Percentiles rank a stretch among this genome's conserved stretches.
phyloP scores from a whole-genome alignment of 2,888 invertebrate species.

The Sarcophaga caerulescens region DNA sequence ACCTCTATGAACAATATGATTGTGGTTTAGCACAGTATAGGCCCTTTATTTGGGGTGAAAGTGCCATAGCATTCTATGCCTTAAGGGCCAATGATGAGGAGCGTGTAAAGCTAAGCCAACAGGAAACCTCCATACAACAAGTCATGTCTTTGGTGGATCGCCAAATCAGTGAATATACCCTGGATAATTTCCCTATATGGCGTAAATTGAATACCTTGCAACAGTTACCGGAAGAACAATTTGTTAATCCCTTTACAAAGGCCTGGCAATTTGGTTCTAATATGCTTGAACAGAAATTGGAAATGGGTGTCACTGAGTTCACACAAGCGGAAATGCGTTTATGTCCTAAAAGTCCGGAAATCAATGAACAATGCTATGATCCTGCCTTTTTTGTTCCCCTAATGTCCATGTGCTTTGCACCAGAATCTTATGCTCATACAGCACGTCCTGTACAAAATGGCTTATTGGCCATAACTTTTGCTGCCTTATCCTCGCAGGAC shows the following conservation, averaged over 20 bases:
- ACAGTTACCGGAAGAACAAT: constrained; percentile 76
- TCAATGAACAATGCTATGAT: constrained; percentile 86
- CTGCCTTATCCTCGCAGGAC: constrained; percentile 87
- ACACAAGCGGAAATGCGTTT: constrained; percentile 73
- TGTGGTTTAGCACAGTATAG: constrained; percentile 86
- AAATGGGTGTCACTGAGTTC: constrained; percentile 72
- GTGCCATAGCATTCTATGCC: constrained; percentile 90
- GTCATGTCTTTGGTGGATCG: constrained; percentile 87
- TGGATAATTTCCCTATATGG: constrained; percentile 87
- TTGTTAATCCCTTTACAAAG: constrained; percentile 72
- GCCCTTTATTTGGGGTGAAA: constrained; percentile 92
- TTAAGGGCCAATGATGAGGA: constrained; percentile 82
- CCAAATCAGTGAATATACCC: constrained; percentile 85
- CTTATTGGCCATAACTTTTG: constrained; percentile 86
- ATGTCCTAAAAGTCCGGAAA: constrained; percentile 76
- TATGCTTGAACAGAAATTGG: constrained; percentile 75
- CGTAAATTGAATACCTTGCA: constrained; percentile 82
- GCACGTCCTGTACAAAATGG: constrained; percentile 87
- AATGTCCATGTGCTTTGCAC: constrained; percentile 87
- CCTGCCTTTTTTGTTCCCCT: constrained; percentile 91
- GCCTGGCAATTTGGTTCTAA: constrained; percentile 74
- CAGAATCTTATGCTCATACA: constrained; percentile 88
- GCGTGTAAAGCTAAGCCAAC: constrained; percentile 83
- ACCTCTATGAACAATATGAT: constrained; percentile 86
- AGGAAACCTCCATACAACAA: constrained; percentile 88